Conservation (phyloP, 2,888 invertebrate genomes). For the Dicranocentrus wangi region DNA sequence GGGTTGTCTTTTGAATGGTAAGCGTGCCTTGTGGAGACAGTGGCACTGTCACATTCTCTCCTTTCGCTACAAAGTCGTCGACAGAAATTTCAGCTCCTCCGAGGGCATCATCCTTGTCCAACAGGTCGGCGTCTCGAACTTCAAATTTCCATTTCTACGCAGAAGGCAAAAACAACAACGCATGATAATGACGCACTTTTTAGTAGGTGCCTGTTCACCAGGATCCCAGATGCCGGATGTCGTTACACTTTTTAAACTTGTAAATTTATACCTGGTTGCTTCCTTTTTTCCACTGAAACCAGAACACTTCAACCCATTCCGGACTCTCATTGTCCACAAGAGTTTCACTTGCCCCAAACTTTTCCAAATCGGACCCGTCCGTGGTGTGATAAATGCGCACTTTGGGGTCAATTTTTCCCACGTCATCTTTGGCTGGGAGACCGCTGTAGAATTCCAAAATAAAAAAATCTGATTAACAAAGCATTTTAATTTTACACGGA, state of each 20-base stretch:
- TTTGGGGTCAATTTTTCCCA: conserved; percentile 65
- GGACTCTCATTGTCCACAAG: conserved; percentile 65
- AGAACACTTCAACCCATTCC: conserved; percentile 69
- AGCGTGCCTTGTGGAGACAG: conserved; percentile 65
- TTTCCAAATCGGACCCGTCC: conserved; percentile 59
- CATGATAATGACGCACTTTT: no score
- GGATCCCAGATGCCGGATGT: no score
- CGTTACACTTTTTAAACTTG: no score
- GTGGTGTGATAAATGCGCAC: conserved; percentile 65
- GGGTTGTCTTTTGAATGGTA: conserved; percentile 66
- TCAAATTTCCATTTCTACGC: conserved; percentile 69
- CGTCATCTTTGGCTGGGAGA: conserved; percentile 63
- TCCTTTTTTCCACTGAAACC: conserved; percentile 68
- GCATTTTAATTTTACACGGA: conserved; percentile 1
- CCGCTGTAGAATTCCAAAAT: conserved; percentile 41
- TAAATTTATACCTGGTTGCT: conserved; percentile 56
- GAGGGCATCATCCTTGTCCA: conserved; percentile 68
- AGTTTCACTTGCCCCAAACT: conserved; percentile 67
- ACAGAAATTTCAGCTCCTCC: conserved; percentile 69
- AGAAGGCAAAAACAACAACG: neutral
- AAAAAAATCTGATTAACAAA: neutral
- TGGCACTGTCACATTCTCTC: conserved; percentile 65
- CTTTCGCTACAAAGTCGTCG: conserved; percentile 67
- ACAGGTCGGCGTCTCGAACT: conserved; percentile 66
- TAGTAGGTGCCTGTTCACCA: no score